Percentiles rank a stretch among this genome's conserved stretches.
phyloP scores from a whole-genome alignment of 2,797 vertebrate species.

The Prunella strophiata region DNA sequence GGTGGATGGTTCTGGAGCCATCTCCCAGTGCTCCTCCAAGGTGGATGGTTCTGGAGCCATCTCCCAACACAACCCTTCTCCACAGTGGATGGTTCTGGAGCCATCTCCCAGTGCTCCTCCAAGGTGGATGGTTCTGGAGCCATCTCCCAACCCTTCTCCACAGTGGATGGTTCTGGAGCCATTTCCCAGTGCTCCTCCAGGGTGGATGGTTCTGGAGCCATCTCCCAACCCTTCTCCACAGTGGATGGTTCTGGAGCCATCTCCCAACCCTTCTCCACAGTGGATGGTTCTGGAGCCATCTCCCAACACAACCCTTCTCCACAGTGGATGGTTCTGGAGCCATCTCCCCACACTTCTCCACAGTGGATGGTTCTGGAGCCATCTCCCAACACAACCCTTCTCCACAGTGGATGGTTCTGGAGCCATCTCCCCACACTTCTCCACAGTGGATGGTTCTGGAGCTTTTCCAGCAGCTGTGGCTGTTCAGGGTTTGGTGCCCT shows the following conservation, averaged over 20 bases:
- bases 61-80: accelerated
- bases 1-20: accelerated
- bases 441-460: accelerated
- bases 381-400: accelerated
- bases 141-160: accelerated
- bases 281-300: not conserved
- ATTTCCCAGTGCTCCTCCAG: accelerated
- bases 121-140: accelerated
- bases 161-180: accelerated
- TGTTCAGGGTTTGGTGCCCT: not conserved
- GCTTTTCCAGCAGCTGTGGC: not conserved
- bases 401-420: accelerated
- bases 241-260: not conserved
- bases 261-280: accelerated
- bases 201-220: accelerated
- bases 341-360: accelerated
- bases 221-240: accelerated
- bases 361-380: accelerated
- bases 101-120: not conserved
- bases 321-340: accelerated
- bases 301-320: accelerated
- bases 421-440: accelerated
- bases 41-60: not conserved
- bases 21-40: accelerated
- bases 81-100: accelerated